These are phyloP conservation scores for Cantharis lateralis DNA, from an alignment of 2,888 invertebrate genomes.

Conservation along the genomic window DNA sequence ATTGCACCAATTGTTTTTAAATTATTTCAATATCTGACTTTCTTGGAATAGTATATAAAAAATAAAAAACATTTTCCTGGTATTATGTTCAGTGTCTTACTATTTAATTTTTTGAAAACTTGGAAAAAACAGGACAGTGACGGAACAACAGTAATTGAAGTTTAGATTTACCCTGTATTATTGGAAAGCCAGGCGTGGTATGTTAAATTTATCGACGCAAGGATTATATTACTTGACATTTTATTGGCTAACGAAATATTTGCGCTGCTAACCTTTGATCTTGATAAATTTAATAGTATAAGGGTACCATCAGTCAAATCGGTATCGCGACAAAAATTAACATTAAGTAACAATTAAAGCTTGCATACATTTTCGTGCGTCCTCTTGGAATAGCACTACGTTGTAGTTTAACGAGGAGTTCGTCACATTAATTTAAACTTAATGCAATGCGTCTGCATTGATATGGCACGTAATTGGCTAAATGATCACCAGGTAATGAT, in stretches of 20 bases:
- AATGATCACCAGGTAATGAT: conserved; percentile 49
- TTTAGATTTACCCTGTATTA: too few relatives aligned
- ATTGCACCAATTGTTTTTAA: too few relatives aligned
- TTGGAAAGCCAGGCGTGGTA: too few relatives aligned
- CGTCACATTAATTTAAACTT: conserved; percentile 33
- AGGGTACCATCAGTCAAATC: background rate
- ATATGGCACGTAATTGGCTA: conserved; percentile 47
- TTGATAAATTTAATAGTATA: background rate
- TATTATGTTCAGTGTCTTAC: too few relatives aligned
- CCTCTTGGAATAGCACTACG: background rate
- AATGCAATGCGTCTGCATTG: conserved; percentile 42
- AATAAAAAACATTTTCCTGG: too few relatives aligned
- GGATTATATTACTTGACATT: too few relatives aligned
- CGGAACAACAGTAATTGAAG: background rate
- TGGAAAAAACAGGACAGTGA: too few relatives aligned
- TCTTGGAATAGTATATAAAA: too few relatives aligned
- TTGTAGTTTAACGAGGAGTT: conserved; percentile 17
- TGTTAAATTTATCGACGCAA: background rate
- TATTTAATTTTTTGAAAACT: too few relatives aligned
- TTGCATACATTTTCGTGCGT: conserved; percentile 9
- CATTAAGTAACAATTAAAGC: conserved; percentile 19
- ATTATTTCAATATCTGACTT: too few relatives aligned
- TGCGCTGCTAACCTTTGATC: background rate
- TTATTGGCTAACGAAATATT: background rate
- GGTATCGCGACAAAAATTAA: conserved; percentile 7